Percentiles rank a stretch among this genome's conserved stretches.
These are phyloP conservation scores for Isurus oxyrinchus DNA, from an alignment of 2,113 vertebrate species.

Conservation along the genomic window DNA sequence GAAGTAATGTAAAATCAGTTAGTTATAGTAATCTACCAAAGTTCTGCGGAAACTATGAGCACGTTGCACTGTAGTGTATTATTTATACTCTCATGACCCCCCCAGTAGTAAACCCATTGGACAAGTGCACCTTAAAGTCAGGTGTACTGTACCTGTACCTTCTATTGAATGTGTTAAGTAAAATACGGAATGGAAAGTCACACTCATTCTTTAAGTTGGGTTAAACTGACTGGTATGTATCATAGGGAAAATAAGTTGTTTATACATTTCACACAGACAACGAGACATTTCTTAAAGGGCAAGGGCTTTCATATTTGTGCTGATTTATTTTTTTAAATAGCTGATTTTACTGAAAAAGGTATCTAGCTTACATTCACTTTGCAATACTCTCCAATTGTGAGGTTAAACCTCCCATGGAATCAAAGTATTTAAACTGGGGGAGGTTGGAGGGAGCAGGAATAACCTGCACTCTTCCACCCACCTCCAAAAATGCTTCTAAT, in stretches of 20 bases:
- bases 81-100: neutral
- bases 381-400: neutral
- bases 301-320: neutral
- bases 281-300: neutral
- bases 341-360: neutral
- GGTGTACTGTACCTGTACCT: neutral
- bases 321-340: neutral
- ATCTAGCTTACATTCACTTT: neutral
- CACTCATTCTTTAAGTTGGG: neutral
- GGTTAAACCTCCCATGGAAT: neutral
- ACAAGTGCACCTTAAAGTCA: neutral
- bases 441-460: neutral
- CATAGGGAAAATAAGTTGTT: neutral
- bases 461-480: neutral
- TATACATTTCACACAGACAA: neutral
- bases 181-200: neutral
- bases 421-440: neutral
- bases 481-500: neutral
- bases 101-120: neutral
- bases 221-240: neutral
- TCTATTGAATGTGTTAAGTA: neutral
- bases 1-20: neutral
- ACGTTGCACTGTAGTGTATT: neutral
- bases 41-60: neutral
- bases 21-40: neutral